Conservation (phyloP, 2,797 vertebrate genomes). For the Eulemur coronatus region DNA sequence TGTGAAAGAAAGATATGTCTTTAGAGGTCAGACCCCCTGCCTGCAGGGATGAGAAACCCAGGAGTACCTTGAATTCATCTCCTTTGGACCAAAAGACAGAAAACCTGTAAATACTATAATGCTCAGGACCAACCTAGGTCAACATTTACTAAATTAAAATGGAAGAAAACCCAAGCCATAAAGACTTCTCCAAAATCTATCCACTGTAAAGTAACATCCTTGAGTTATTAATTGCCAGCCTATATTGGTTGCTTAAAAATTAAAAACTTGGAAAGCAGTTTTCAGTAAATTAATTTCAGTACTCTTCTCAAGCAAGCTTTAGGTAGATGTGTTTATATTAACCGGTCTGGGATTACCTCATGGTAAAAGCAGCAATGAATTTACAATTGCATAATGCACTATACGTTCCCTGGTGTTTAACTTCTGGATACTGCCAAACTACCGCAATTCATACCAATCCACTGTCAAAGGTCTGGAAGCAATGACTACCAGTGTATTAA, state of each 20-base stretch:
- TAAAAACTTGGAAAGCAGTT: constrained; percentile 3
- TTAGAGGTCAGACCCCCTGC: not conserved
- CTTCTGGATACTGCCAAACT: not conserved
- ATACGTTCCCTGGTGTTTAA: not conserved
- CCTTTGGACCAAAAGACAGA: not conserved
- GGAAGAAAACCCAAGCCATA: not conserved
- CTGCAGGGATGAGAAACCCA: not conserved
- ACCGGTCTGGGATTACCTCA: not conserved
- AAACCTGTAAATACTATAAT: not conserved
- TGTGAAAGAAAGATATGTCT: constrained; percentile 12
- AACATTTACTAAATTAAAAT: not conserved
- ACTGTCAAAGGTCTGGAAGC: not conserved
- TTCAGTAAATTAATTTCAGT: constrained; percentile 34
- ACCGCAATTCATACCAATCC: not conserved
- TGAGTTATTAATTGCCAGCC: not conserved
- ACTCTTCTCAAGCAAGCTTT: not conserved
- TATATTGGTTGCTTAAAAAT: constrained; percentile 11
- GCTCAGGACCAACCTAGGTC: not conserved
- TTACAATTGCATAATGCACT: not conserved
- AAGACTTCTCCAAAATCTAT: not conserved
- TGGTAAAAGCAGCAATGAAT: not conserved
- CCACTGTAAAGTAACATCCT: not conserved
- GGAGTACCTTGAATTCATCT: not conserved
- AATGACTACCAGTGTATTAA: not conserved
- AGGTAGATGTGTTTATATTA: not conserved